Evolutionary conservation across 2,797 vertebrate genomes (phyloP).

Genomic region (Balearica regulorum): DNA sequence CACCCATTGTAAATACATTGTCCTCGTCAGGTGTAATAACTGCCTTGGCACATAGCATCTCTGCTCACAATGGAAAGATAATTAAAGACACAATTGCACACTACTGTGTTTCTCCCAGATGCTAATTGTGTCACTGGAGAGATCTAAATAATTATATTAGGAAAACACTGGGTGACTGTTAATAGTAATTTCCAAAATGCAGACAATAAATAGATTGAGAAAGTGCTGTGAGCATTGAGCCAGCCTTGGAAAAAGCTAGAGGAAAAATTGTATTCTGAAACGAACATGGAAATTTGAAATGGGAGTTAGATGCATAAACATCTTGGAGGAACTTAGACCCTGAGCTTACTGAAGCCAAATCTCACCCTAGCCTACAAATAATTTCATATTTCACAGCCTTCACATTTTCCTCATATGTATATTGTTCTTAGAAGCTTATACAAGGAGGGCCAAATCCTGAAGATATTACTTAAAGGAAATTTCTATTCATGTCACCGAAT

Average conservation of each 20-base stretch:
- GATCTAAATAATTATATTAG: background rate
- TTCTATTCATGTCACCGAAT: background rate
- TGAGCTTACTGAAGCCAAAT: background rate
- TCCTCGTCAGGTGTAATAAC: constrained; percentile 69
- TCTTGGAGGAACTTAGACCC: constrained; percentile 13
- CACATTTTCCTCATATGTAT: background rate
- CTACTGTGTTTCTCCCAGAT: constrained; percentile 34
- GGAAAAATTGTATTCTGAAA: constrained; percentile 22
- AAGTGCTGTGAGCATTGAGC: background rate
- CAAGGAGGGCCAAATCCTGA: background rate
- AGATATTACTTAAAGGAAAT: constrained; percentile 32
- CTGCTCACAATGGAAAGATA: constrained; percentile 64
- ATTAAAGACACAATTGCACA: constrained; percentile 54
- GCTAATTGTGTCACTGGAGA: constrained; percentile 11
- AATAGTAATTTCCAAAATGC: constrained; percentile 2
- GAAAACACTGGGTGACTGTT: background rate
- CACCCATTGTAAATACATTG: constrained; percentile 56
- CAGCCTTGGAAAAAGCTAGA: constrained; percentile 11
- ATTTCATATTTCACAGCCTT: constrained; percentile 6
- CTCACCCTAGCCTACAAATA: background rate
- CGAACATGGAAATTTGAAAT: constrained; percentile 20
- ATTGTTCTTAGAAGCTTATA: background rate
- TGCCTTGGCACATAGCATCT: constrained; percentile 56
- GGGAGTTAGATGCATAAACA: background rate
- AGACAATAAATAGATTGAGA: background rate